A percentile compares a stretch with the other conserved stretches of the same genome.
Conservation (phyloP, 2,888 invertebrate genomes). For the Himalopsyche anomala region DNA sequence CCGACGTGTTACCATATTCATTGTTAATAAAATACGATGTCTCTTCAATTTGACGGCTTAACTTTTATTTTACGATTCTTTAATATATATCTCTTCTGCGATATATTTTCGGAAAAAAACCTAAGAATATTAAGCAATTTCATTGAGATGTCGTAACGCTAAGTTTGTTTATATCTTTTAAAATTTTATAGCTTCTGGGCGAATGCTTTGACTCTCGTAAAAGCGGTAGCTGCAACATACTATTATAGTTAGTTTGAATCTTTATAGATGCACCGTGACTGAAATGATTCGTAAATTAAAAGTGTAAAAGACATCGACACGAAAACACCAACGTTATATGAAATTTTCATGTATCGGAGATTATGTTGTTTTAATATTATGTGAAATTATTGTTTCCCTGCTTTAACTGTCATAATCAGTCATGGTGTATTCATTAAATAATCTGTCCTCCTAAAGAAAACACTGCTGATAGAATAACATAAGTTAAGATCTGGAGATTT, state of each 20-base stretch:
- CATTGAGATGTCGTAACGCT: not conserved
- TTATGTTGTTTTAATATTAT: not conserved
- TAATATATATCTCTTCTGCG: too few relatives aligned
- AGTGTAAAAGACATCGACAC: not conserved
- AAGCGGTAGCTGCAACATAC: not conserved
- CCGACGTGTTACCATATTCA: too few relatives aligned
- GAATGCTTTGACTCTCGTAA: constrained; percentile 18
- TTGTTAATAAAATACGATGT: too few relatives aligned
- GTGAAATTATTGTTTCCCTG: not conserved
- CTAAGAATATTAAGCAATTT: not conserved
- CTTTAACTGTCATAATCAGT: too few relatives aligned
- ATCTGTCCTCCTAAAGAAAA: too few relatives aligned
- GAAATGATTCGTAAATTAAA: constrained; percentile 16
- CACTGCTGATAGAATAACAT: too few relatives aligned
- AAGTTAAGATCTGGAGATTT: too few relatives aligned
- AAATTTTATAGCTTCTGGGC: constrained; percentile 13
- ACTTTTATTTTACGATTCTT: too few relatives aligned
- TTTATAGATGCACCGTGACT: constrained; percentile 3
- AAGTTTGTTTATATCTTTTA: constrained; percentile 28
- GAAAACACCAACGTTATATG: not conserved
- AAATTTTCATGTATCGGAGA: not conserved
- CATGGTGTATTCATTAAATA: too few relatives aligned
- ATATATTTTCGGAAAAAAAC: not conserved
- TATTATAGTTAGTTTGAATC: not conserved
- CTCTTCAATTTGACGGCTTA: too few relatives aligned